Evolutionary conservation across 1,140 invertebrate species (phyloP).

Genomic region (Lordiphosa mommai): DNA sequence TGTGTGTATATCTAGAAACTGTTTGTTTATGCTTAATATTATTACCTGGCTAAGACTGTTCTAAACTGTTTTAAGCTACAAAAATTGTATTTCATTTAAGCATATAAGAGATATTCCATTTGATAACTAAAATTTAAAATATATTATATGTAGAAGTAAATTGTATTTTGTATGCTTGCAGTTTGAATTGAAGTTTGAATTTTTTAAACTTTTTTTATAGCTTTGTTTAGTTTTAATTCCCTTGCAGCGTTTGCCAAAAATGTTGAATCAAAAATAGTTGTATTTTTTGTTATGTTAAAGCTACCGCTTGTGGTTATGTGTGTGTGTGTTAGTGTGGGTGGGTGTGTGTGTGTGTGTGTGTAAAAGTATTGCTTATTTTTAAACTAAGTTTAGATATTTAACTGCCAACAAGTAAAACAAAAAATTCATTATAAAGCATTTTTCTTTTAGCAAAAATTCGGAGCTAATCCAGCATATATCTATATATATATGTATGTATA

Average conservation of each 20-base stretch:
- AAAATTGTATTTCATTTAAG: constrained; percentile 29
- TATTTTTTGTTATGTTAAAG: constrained; percentile 54
- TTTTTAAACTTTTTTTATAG: constrained; percentile 5
- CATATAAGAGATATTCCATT: constrained; percentile 13
- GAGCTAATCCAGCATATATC: constrained; percentile 20
- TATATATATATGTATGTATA: constrained; percentile 20
- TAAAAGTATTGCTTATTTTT: constrained; percentile 32
- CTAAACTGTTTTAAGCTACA: constrained; percentile 6
- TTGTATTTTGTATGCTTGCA: constrained; percentile 39
- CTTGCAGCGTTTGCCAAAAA: constrained; percentile 63
- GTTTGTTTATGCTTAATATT: neutral
- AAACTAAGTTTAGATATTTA: constrained; percentile 48
- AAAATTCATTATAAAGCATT: constrained; percentile 33
- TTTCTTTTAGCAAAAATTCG: constrained; percentile 38
- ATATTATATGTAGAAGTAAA: constrained; percentile 32
- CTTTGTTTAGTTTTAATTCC: constrained; percentile 27
- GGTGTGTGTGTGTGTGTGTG: constrained; percentile 18
- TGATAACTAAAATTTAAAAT: constrained; percentile 26
- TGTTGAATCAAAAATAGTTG: constrained; percentile 66
- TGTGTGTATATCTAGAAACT: constrained; percentile 1
- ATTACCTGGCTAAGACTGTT: constrained; percentile 4
- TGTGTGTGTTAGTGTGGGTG: constrained; percentile 18
- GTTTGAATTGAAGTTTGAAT: constrained; percentile 26
- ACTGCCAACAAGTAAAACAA: constrained; percentile 48
- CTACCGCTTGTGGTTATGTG: constrained; percentile 41